Evolutionary conservation across 2,888 invertebrate genomes (phyloP), one percentile per base, ranked within the genome.

Genomic region (Lycaena phlaeas): DNA sequence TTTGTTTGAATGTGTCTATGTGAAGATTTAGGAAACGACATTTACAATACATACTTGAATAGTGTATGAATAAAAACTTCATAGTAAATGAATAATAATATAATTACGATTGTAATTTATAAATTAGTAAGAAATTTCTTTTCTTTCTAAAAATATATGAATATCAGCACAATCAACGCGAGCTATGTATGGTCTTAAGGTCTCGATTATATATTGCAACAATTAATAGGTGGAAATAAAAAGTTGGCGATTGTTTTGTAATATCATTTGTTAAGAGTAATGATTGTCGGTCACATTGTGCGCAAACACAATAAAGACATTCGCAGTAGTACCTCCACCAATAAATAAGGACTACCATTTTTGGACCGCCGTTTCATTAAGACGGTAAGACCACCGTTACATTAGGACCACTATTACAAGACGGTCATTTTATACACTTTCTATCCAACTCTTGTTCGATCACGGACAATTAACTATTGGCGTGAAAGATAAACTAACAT

Each of bases 391-490:
- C n/a, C n/a, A n/a, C n/a, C 34, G 22, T 22, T 34, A 22, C 34
- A 34, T 34, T 34, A 34, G 34, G 12, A 1, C 18, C 34, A 18
- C 18, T 11, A 18, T 34, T 12, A 18, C 18, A 34, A 12, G 18
- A 34, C 22, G 18, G 9, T 7, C 12, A 12, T 34, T 34, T n/a
- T 34, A 34, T 18, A 17, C 34, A 34, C 34, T 34, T 12, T 34
- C 34, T 34, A 34, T 22, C 22, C 3, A 2, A 9, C 34, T 18
- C 17, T 34, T 9, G 34, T 22, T 17, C 22, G 22, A 34, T 34
- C 22, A 22, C 34, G 34, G 34, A 12, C 34, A 34, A 34, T 34
- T 34, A 34, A 34, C 18, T 22, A 22, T 9, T 22, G 22, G 5
- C 9, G 22, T 22, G 22, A 22, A 6, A 22, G 22, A 22, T 22